Evolutionary conservation across 2,113 vertebrate genomes (phyloP).

Genomic region (Centrocercus urophasianus): DNA sequence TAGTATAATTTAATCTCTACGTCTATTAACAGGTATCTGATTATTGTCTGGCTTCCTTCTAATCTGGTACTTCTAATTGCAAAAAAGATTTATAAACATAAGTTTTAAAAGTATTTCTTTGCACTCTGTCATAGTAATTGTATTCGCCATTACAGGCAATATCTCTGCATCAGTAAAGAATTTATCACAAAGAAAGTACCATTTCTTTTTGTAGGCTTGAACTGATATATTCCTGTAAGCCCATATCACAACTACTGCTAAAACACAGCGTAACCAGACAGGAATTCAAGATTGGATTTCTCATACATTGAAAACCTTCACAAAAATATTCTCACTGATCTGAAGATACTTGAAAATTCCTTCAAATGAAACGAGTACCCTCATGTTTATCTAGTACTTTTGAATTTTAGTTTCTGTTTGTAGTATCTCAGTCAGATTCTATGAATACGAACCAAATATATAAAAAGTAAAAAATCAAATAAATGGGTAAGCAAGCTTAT

Average conservation of each 20-base stretch:
- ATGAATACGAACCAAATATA: background rate
- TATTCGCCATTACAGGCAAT: constrained; percentile 40
- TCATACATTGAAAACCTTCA: background rate
- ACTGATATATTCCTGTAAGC: constrained; percentile 7
- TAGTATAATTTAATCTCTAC: background rate
- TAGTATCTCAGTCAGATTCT: background rate
- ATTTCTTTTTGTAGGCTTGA: constrained; percentile 54
- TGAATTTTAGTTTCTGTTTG: background rate
- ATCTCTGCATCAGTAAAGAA: constrained; percentile 39
- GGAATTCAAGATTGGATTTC: constrained; percentile 3
- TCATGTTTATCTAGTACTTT: background rate
- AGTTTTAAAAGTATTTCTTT: constrained; percentile 56
- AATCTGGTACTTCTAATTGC: background rate
- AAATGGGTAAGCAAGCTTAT: background rate
- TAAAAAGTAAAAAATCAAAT: background rate
- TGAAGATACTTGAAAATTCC: constrained; percentile 24
- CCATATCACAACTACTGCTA: constrained; percentile 51
- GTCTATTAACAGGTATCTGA: background rate
- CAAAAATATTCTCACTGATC: constrained; percentile 2
- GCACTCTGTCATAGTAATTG: constrained; percentile 33
- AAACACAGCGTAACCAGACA: background rate
- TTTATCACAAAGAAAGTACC: constrained; percentile 66
- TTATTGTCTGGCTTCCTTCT: constrained; percentile 16
- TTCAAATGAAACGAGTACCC: constrained; percentile 19
- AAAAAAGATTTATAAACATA: constrained; percentile 56